These are phyloP conservation scores for Semnornis frantzii DNA, from an alignment of 2,113 vertebrate species.

Conservation along the genomic window DNA sequence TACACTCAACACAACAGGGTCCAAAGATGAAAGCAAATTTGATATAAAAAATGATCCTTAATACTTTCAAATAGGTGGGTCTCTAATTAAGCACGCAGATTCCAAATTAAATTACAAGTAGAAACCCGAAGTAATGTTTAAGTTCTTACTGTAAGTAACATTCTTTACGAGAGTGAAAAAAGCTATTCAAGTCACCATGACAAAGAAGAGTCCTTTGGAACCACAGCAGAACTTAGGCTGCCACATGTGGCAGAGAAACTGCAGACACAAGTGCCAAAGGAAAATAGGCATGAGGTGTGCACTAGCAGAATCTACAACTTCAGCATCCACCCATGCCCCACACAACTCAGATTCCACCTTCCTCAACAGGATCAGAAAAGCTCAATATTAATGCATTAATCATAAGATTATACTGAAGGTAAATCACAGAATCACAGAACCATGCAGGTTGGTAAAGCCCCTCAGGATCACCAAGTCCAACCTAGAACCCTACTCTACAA, in stretches of 20 bases:
- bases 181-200: not conserved
- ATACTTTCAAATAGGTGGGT: not conserved
- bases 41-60: not conserved
- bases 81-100: not conserved
- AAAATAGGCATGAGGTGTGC: not conserved
- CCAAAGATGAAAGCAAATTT: not conserved
- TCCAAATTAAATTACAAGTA: not conserved
- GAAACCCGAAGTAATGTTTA: not conserved
- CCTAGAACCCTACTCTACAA: too few species aligned
- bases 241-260: not conserved
- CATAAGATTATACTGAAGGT: not conserved
- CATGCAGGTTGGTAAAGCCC: too few species aligned
- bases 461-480: too few species aligned
- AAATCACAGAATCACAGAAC: too few species aligned
- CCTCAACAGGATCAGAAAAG: not conserved
- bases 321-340: not conserved
- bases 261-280: not conserved
- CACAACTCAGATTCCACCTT: not conserved
- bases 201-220: not conserved
- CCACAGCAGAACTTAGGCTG: not conserved
- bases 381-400: not conserved
- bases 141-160: not conserved
- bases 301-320: not conserved
- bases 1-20: not conserved
- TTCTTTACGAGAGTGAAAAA: not conserved